Percentiles rank a stretch among this genome's conserved stretches.
phyloP scores from a whole-genome alignment of 2,888 invertebrate genomes.

The Dione juno region DNA sequence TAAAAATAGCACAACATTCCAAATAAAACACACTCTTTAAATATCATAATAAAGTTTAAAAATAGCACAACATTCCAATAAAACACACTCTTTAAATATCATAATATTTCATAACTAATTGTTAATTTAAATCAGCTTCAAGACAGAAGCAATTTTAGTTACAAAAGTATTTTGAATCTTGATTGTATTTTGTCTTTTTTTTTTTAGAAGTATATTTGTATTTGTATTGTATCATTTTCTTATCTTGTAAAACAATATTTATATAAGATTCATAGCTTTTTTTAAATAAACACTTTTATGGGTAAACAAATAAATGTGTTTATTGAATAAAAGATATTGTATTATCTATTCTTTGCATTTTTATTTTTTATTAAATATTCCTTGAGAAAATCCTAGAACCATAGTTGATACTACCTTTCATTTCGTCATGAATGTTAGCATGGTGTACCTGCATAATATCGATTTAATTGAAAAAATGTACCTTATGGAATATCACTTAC shows the following conservation, averaged over 20 bases:
- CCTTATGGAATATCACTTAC: slow-evolving; percentile 54
- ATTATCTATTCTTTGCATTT: too few relatives aligned
- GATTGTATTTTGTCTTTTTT: not conserved
- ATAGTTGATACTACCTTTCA: slow-evolving; percentile 4
- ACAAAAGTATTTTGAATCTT: not conserved
- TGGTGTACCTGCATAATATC: slow-evolving; percentile 11
- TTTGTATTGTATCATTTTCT: not conserved
- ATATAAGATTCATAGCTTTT: not conserved
- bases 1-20: too few relatives aligned
- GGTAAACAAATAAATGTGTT: too few relatives aligned
- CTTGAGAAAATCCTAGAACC: not conserved
- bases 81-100: too few relatives aligned
- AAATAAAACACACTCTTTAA: too few relatives aligned
- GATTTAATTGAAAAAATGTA: slow-evolving; percentile 16
- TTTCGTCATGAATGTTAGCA: slow-evolving; percentile 6
- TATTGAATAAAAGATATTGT: too few relatives aligned
- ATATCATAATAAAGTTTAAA: too few relatives aligned
- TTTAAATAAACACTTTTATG: not conserved
- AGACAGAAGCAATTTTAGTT: too few relatives aligned
- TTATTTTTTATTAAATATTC: not conserved
- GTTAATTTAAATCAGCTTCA: not conserved
- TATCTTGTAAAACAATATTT: not conserved
- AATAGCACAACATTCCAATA: too few relatives aligned
- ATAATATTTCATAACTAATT: not conserved
- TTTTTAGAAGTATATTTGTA: not conserved